A percentile compares a stretch with the other conserved stretches of the same genome.
Conservation (phyloP, 2,113 vertebrate genomes). For the Peromyscus polionotus region DNA sequence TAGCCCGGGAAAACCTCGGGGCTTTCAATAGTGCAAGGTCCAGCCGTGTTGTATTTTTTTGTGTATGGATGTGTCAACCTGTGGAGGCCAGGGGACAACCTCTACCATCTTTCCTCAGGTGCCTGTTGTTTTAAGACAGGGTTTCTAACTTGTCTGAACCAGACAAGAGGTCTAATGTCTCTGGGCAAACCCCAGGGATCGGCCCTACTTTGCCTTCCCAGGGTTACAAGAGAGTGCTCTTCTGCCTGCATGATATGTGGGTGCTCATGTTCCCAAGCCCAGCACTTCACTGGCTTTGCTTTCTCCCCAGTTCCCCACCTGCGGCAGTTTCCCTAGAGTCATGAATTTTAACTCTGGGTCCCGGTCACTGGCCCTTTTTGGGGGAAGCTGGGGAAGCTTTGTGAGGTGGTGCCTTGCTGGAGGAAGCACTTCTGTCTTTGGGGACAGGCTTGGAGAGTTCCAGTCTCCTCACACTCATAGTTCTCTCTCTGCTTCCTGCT, state of each 20-base stretch:
- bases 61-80: neutral
- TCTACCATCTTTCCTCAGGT: too few relatives aligned
- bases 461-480: neutral
- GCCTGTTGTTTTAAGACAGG: neutral
- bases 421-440: too few relatives aligned
- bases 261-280: too few relatives aligned
- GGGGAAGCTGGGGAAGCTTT: neutral
- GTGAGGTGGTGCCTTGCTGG: neutral
- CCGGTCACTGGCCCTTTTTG: neutral
- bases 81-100: neutral
- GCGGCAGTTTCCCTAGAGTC: neutral
- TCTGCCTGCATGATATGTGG: neutral
- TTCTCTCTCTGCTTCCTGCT: neutral
- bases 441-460: neutral
- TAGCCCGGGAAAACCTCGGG: conserved; percentile 15
- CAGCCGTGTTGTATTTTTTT: neutral
- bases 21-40: neutral
- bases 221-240: neutral
- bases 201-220: neutral
- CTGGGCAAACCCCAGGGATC: neutral
- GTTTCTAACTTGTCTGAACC: neutral
- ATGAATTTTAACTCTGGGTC: neutral
- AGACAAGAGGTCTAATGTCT: neutral
- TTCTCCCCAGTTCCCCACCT: neutral
- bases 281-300: neutral